Evolutionary conservation across 2,113 vertebrate genomes (phyloP).

Genomic region (Cavia porcellus): DNA sequence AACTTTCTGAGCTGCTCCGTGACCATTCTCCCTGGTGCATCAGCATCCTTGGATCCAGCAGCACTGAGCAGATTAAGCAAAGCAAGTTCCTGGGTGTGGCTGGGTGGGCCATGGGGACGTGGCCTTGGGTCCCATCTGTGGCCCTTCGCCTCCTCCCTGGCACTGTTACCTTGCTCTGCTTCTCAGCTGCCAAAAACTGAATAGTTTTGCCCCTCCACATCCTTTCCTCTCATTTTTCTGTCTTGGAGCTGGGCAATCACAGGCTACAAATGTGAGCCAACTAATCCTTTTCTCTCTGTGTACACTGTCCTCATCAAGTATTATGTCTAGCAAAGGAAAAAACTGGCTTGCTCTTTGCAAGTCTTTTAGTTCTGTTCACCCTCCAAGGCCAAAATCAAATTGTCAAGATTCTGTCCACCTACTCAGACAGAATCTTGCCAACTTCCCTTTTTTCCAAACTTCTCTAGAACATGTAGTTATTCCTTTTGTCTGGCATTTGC

Average conservation of each 20-base stretch:
- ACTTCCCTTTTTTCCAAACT: background rate
- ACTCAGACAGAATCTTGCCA: background rate
- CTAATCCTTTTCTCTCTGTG: background rate
- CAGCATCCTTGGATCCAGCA: background rate
- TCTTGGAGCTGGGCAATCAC: background rate
- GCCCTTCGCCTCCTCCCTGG: background rate
- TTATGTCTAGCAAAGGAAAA: background rate
- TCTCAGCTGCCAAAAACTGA: background rate
- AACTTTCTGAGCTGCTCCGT: background rate
- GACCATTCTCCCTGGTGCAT: background rate
- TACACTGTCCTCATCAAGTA: background rate
- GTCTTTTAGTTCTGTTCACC: background rate
- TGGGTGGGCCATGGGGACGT: background rate
- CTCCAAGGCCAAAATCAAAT: background rate
- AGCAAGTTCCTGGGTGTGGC: background rate
- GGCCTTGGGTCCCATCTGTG: background rate
- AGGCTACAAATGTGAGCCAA: background rate
- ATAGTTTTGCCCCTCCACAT: background rate
- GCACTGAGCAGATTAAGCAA: background rate
- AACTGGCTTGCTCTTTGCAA: background rate
- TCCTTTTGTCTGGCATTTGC: background rate
- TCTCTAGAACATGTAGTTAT: background rate
- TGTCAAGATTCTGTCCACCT: background rate
- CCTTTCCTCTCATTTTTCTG: background rate
- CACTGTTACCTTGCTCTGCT: background rate